phyloP scores from a whole-genome alignment of 2,113 vertebrate genomes.

The Myrmecophaga tridactyla region DNA sequence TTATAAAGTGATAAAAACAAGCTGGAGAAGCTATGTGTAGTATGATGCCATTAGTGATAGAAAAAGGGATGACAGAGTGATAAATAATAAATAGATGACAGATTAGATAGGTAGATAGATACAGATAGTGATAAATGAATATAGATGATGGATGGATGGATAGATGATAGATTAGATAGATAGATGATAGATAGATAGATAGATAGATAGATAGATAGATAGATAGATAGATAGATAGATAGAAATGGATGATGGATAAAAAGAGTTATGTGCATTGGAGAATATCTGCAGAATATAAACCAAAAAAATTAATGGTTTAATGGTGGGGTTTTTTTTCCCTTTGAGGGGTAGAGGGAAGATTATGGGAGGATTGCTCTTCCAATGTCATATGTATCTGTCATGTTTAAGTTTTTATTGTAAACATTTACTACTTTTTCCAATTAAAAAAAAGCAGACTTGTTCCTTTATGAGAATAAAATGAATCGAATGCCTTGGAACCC shows the following conservation, averaged over 20 bases:
- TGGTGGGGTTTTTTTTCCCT: not conserved
- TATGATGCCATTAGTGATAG: not conserved
- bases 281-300: not conserved
- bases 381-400: not conserved
- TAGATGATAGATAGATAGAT: rapidly evolving
- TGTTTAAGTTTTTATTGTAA: not conserved
- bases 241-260: not conserved
- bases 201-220: not conserved
- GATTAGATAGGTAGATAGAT: not conserved
- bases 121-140: too few relatives aligned
- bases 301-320: not conserved
- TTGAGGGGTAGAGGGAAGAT: not conserved
- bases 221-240: too few relatives aligned
- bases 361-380: not conserved
- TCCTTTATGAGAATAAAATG: not conserved
- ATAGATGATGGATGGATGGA: not conserved
- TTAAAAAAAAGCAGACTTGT: not conserved
- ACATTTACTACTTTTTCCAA: not conserved
- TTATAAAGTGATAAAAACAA: not conserved
- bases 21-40: not conserved
- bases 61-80: too few relatives aligned
- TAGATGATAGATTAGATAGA: too few relatives aligned
- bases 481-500: too few relatives aligned
- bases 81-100: not conserved
- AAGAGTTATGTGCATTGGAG: not conserved